These are phyloP conservation scores for Indicator maculatus DNA, from an alignment of 2,113 vertebrate genomes.

Conservation along the genomic window DNA sequence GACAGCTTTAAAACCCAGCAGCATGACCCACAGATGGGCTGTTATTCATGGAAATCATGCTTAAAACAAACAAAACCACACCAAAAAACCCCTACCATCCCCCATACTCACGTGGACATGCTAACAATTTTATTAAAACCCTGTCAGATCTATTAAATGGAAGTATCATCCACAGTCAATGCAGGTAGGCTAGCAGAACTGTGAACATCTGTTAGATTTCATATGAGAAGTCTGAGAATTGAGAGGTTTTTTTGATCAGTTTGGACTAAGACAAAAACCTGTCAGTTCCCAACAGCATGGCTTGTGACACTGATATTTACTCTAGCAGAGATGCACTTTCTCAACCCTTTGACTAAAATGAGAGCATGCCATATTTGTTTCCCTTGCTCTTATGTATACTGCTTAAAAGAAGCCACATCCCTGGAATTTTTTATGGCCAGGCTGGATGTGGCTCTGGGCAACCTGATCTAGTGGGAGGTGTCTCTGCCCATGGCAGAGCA, in stretches of 20 bases:
- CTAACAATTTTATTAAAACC: background rate
- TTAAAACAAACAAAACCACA: background rate
- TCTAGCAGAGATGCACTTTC: background rate
- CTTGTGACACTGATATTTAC: background rate
- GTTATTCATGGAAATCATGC: background rate
- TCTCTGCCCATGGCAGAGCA: too few relatives aligned
- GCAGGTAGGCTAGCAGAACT: background rate
- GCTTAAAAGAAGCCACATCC: background rate
- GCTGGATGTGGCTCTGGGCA: too few relatives aligned
- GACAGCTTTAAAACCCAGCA: background rate
- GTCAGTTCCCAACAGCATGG: background rate
- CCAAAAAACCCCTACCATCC: too few relatives aligned
- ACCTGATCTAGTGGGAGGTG: too few relatives aligned
- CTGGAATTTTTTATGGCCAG: too few relatives aligned
- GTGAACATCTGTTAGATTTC: background rate
- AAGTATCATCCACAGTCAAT: background rate
- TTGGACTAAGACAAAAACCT: background rate
- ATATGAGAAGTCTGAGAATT: background rate
- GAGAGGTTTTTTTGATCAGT: background rate
- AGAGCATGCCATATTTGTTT: background rate
- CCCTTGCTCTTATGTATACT: background rate
- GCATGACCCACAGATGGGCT: background rate
- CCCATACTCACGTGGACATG: background rate
- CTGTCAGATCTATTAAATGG: background rate
- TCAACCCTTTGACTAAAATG: background rate